Evolutionary conservation across 2,113 vertebrate genomes (phyloP), one percentile per base, ranked within the genome.

Genomic region (Myotis davidii): DNA sequence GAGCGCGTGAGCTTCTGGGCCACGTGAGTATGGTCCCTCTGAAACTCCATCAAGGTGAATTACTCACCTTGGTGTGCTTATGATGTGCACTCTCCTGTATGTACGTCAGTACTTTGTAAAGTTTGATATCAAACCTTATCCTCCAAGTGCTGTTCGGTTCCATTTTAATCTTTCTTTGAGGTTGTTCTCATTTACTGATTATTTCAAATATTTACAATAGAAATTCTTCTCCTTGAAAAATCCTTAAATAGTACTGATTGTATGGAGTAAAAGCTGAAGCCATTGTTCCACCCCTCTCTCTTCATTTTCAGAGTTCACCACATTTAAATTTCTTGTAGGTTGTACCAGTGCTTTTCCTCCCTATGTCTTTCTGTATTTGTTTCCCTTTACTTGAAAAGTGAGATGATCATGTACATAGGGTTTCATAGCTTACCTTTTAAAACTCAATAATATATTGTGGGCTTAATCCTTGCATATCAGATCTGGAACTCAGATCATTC

Each of bases 31-130:
- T 6, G 32, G 29, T 56, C 69, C 1, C 39, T 76, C 23, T 34
- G 85, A 87, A 56, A 52, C n/a, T 4, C 67, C 34, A 20, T 14
- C 42, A 13, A 70, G 87, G 10, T 76, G 3, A 6, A 13, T 76
- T 4, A 6, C 29, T 42, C 16, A 29, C 3, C 27, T 50, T 50
- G 34, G 3, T 37, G 20, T 39, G 1, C 52, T 48, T 50, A 42
- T 0, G 20, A 4, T 48, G 34, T 32, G 5, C 23, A 6, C 12
- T 72, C 0, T 84, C 69, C 54, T 56, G 0, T 4, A 7, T 56
- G 17, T 18, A 3, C 4, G 32, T 76, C 37, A 54, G 0, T 56
- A 48, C 27, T 78, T 67, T 0, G 0, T 74, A 5, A 76, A n/a
- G 9, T 78, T n/a, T 34, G 25, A 39, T 88, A 59, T 37, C n/a